Evolutionary conservation across 2,888 invertebrate species (phyloP).

Genomic region (Malachius bipustulatus): DNA sequence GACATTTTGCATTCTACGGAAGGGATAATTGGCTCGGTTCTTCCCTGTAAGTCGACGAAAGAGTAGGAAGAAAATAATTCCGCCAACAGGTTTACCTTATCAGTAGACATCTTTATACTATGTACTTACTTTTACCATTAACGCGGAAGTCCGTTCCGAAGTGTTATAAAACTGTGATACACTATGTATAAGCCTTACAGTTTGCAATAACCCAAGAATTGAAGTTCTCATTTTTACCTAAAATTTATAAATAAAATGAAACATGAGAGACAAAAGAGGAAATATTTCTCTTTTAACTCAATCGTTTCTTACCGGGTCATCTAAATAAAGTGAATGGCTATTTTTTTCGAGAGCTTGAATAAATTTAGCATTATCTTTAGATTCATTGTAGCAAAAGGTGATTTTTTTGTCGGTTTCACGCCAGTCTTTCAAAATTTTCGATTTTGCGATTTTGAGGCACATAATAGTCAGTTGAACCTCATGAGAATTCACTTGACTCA

Average conservation of each 20-base stretch:
- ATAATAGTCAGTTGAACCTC: slow-evolving; percentile 69
- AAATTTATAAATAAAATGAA: slow-evolving; percentile 21
- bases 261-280: not conserved
- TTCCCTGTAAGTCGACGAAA: no score
- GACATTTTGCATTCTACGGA: no score
- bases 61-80: no score
- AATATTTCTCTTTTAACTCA: not conserved
- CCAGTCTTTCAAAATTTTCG: slow-evolving; percentile 72
- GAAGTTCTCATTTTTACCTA: slow-evolving; percentile 80
- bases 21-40: no score
- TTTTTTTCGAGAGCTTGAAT: slow-evolving; percentile 90
- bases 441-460: slow-evolving; percentile 62
- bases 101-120: no score
- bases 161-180: slow-evolving; percentile 95
- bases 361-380: slow-evolving; percentile 91
- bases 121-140: slow-evolving; percentile 77
- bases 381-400: slow-evolving; percentile 90
- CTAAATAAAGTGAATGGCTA: slow-evolving; percentile 84
- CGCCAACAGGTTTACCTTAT: no score
- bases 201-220: slow-evolving; percentile 78
- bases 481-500: slow-evolving; percentile 58
- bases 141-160: slow-evolving; percentile 86
- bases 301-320: slow-evolving; percentile 65
- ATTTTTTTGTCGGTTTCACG: slow-evolving; percentile 78
- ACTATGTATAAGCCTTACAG: slow-evolving; percentile 84